Evolutionary conservation across 1,140 invertebrate genomes (phyloP).

Genomic region (Neotoxoptera formosana): DNA sequence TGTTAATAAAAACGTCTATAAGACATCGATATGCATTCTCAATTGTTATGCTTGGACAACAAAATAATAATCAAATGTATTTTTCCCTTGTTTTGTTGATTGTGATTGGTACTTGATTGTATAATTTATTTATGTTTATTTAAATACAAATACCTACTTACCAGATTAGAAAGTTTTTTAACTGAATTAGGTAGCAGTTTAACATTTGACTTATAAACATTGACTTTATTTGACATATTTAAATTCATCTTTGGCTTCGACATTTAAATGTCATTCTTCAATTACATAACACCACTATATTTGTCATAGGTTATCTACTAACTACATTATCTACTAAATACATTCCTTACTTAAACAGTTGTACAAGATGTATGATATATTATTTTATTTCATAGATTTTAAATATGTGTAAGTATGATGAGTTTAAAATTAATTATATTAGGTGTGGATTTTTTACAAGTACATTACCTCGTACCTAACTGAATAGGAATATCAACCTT

Average conservation of each 20-base stretch:
- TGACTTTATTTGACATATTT: not conserved
- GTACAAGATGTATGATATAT: not conserved
- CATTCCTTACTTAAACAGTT: not conserved
- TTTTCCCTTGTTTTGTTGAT: not conserved
- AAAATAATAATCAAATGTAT: not conserved
- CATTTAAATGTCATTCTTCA: slow-evolving; percentile 15
- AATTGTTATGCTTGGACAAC: not conserved
- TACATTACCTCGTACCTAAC: not conserved
- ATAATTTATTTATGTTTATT: not conserved
- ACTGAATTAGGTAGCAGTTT: not conserved
- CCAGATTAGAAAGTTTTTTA: not conserved
- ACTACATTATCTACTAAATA: not conserved
- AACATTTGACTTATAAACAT: not conserved
- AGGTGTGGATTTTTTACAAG: not conserved
- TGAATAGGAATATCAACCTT: not conserved
- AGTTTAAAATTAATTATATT: not conserved
- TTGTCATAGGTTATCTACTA: not conserved
- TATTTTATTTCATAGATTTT: not conserved
- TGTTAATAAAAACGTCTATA: not conserved
- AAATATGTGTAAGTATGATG: not conserved
- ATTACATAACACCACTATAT: not conserved
- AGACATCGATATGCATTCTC: not conserved
- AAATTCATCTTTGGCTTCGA: not conserved
- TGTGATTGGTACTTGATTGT: not conserved
- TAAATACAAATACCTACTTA: not conserved